phyloP scores from a whole-genome alignment of 2,113 vertebrate species.

The Sapayoa aenigma region DNA sequence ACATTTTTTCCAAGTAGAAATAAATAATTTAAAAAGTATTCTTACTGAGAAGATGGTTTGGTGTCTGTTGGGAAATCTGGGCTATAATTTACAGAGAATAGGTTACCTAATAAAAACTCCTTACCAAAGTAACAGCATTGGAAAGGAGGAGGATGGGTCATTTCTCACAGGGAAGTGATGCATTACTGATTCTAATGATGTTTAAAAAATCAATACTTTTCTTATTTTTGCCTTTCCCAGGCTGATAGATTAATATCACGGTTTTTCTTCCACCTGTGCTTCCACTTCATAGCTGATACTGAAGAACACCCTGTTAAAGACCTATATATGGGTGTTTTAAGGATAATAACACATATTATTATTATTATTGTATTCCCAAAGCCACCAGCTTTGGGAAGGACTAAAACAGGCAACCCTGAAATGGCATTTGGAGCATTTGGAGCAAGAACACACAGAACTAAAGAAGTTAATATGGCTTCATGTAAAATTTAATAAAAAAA shows the following conservation, averaged over 20 bases:
- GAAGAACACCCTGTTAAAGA: not conserved
- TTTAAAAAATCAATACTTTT: conserved; percentile 55
- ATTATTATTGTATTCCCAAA: not conserved
- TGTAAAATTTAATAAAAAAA: not conserved
- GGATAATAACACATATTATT: not conserved
- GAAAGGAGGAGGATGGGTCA: not conserved
- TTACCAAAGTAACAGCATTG: conserved; percentile 35
- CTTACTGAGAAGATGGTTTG: not conserved
- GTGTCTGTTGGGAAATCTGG: not conserved
- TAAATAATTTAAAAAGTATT: not conserved
- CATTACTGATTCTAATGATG: conserved; percentile 37
- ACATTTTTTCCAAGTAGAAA: not conserved
- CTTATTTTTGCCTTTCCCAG: conserved; percentile 49
- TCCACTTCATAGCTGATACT: not conserved
- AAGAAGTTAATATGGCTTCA: not conserved
- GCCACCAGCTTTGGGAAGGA: not conserved
- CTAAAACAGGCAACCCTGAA: not conserved
- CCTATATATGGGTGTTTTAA: not conserved
- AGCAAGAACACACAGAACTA: not conserved
- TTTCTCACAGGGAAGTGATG: conserved; percentile 42
- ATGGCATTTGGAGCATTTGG: not conserved
- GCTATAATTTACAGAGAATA: conserved; percentile 2
- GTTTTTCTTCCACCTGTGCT: conserved; percentile 1
- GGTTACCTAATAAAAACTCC: conserved; percentile 16
- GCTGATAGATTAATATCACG: conserved; percentile 33